Evolutionary conservation across 2,113 vertebrate genomes (phyloP), one percentile per base, ranked within the genome.

Genomic region (Sinocyclocheilus anshuiensis): DNA sequence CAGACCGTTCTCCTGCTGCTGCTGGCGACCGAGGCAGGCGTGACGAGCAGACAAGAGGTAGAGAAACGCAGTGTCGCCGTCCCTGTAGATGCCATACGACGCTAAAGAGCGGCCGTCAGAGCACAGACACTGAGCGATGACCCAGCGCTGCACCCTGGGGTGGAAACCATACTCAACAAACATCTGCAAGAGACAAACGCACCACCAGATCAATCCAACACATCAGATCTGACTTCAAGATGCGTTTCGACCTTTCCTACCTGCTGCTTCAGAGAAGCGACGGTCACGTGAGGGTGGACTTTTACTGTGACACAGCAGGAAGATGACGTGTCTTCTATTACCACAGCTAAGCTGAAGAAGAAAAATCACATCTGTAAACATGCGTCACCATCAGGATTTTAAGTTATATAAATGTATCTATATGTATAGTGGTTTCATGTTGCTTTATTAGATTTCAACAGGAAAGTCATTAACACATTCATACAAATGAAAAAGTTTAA

Each of bases 131-230:
- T 95, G 96, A 74, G 97, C 97, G 0, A 99, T 97, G 88, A 98
- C 95, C 97, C 97, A 98, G 89, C 97, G 94, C 94, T 99, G 97
- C 29, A 99, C 97, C 0, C 95, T 92, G 0, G 97, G 97, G 20
- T 97, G 97, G 90, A 99, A 98, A 6, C 96, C 96, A 0, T 97
- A 96, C 76, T 98, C 96, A 0, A 93, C 93, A 87, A 97, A 98
- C 33, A 99, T 95, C 97, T 98, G 89, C 0, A 10, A 85, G 10
- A 57, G 12, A 80, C 72, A 50, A 42, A 29, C 0, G 24, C 24
- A 22, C 65, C 4, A 5, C 22, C 36, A 39, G 10, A 48, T 12
- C 9, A 22, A 11, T 22, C 4, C 29, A 33, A 36, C 69, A 72
- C 10, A 72, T 50, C 48, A 50, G 33, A 72, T 11, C 20, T 39